Conservation (phyloP, 2,797 vertebrate species). For the Carapus acus region DNA sequence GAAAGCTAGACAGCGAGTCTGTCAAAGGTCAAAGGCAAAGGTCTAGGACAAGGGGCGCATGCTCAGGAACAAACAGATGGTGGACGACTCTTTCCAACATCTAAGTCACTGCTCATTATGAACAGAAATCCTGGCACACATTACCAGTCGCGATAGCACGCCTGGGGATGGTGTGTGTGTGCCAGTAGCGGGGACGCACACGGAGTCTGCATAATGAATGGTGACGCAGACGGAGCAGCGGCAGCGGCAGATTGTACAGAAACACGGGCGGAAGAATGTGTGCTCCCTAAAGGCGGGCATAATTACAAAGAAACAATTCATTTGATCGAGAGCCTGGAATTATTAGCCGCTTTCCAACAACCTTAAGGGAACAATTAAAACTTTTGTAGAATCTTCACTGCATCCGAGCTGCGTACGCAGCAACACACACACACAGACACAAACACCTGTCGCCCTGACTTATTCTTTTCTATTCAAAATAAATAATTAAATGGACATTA, state of each 20-base stretch:
- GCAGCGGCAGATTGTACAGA: constrained; percentile 39
- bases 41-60: no score
- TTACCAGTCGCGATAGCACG: constrained; percentile 16
- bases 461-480: constrained; percentile 1
- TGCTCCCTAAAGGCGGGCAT: constrained; percentile 22
- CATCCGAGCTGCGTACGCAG: no score
- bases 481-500: no score
- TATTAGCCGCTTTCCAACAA: constrained; percentile 31
- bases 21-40: no score
- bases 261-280: constrained; percentile 29
- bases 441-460: neutral
- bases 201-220: constrained; percentile 37
- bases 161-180: constrained; percentile 25
- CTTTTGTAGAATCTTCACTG: constrained; percentile 4
- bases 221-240: constrained; percentile 32
- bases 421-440: neutral
- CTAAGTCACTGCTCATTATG: no score
- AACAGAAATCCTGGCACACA: no score
- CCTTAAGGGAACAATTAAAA: constrained; percentile 25
- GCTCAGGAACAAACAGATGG: no score
- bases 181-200: constrained; percentile 29
- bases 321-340: constrained; percentile 34
- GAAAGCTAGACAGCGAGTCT: no score
- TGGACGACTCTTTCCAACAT: no score
- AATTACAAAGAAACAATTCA: constrained; percentile 28